These are phyloP conservation scores for Athrips mouffetella DNA, from an alignment of 2,888 invertebrate species.

Conservation along the genomic window DNA sequence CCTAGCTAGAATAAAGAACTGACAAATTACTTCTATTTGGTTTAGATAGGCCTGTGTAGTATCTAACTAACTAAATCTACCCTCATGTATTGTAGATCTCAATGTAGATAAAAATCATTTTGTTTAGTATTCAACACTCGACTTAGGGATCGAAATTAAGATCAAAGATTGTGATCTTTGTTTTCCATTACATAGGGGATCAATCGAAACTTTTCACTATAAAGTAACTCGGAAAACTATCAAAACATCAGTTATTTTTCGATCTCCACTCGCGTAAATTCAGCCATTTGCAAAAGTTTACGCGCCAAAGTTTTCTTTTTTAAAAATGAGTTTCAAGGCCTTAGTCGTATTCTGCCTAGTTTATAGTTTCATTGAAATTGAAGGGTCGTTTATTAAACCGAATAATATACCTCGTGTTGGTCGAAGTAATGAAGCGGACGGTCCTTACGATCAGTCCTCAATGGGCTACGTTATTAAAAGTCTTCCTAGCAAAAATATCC, in stretches of 20 bases:
- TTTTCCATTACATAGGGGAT: slow-evolving; percentile 41
- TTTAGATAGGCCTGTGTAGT: too few species aligned
- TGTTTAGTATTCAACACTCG: neutral
- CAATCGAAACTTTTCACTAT: slow-evolving; percentile 47
- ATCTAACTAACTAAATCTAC: too few species aligned
- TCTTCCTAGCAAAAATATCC: slow-evolving; percentile 62
- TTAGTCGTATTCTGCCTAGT: slow-evolving; percentile 51
- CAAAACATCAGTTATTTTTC: slow-evolving; percentile 31
- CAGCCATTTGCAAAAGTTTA: neutral
- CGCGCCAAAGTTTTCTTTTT: slow-evolving; percentile 22
- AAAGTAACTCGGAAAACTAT: slow-evolving; percentile 27
- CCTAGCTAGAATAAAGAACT: too few species aligned
- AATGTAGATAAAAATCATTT: neutral
- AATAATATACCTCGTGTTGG: slow-evolving; percentile 69
- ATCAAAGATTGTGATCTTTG: neutral
- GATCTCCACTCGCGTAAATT: neutral
- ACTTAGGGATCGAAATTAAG: too few species aligned
- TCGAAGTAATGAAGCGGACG: slow-evolving; percentile 62
- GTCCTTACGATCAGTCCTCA: slow-evolving; percentile 51
- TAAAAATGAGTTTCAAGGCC: slow-evolving; percentile 16
- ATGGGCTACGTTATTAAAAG: slow-evolving; percentile 72
- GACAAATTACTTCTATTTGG: too few species aligned
- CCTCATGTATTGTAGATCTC: too few species aligned
- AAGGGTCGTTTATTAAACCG: slow-evolving; percentile 65
- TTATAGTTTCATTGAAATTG: slow-evolving; percentile 41